These are phyloP conservation scores for Battus philenor DNA, from an alignment of 1,140 invertebrate genomes.

Conservation along the genomic window DNA sequence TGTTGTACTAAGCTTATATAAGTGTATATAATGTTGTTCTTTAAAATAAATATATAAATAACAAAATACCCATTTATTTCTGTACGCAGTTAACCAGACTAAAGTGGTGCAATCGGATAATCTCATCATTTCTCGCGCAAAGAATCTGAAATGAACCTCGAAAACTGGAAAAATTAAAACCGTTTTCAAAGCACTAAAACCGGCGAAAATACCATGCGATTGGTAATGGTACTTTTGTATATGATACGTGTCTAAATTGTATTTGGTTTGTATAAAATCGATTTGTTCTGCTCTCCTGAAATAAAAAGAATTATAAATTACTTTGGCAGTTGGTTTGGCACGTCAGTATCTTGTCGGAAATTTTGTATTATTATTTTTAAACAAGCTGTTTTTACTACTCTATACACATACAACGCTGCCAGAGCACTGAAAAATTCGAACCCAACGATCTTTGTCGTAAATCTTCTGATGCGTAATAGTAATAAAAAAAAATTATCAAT, in stretches of 20 bases:
- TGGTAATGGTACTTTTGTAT: constrained; percentile 43
- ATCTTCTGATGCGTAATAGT: too few relatives aligned
- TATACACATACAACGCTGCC: too few relatives aligned
- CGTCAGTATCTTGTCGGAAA: too few relatives aligned
- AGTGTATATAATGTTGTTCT: too few relatives aligned
- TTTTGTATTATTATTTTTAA: too few relatives aligned
- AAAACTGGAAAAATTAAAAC: constrained; percentile 48
- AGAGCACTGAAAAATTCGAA: too few relatives aligned
- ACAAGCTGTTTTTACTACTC: too few relatives aligned
- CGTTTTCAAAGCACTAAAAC: constrained; percentile 39
- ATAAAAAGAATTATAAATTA: constrained; percentile 3
- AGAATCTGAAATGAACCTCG: constrained; percentile 51
- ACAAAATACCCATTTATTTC: constrained; percentile 56
- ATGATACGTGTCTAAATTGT: constrained; percentile 40
- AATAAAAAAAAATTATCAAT: too few relatives aligned
- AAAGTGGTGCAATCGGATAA: constrained; percentile 38
- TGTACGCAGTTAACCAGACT: constrained; percentile 55
- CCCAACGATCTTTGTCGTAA: too few relatives aligned
- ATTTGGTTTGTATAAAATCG: constrained; percentile 42
- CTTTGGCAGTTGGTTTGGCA: too few relatives aligned
- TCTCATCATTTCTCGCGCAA: constrained; percentile 57
- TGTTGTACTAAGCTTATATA: too few relatives aligned
- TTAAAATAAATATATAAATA: too few relatives aligned
- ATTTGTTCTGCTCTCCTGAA: constrained; percentile 46
- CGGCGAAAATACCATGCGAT: constrained; percentile 22